phyloP scores from a whole-genome alignment of 2,888 invertebrate genomes.

The Ellobium chinense region DNA sequence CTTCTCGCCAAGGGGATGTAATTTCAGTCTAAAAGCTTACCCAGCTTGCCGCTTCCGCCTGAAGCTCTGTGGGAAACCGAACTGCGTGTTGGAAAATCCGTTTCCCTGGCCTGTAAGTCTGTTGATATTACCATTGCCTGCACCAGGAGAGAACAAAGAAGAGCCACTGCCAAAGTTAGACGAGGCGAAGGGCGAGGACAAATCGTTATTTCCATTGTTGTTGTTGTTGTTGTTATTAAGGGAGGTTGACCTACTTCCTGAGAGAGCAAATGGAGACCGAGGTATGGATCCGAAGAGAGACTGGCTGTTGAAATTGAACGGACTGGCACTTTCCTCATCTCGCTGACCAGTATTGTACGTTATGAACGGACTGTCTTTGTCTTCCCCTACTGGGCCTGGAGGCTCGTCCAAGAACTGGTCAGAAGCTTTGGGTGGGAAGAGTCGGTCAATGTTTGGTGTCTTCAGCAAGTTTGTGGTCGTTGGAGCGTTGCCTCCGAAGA shows the following conservation, averaged over 20 bases:
- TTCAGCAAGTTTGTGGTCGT: neutral
- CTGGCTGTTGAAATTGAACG: neutral
- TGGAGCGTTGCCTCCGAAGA: neutral
- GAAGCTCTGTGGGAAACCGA: neutral
- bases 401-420: neutral
- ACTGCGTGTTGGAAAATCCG: neutral
- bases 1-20: too few relatives aligned
- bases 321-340: neutral
- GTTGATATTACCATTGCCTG: neutral
- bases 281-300: constrained; percentile 16
- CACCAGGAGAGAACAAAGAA: neutral
- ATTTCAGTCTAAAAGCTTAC: too few relatives aligned
- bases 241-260: neutral
- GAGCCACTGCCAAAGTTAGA: neutral
- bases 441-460: neutral
- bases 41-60: constrained; percentile 9
- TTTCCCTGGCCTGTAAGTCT: neutral
- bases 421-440: constrained; percentile 14
- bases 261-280: neutral
- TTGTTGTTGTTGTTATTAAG: neutral
- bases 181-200: neutral
- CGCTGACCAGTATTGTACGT: neutral
- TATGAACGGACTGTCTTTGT: neutral
- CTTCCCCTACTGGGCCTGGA: neutral
- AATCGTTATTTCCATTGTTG: neutral